Conservation (phyloP, 2,113 vertebrate species). For the Apodemus sylvaticus region DNA sequence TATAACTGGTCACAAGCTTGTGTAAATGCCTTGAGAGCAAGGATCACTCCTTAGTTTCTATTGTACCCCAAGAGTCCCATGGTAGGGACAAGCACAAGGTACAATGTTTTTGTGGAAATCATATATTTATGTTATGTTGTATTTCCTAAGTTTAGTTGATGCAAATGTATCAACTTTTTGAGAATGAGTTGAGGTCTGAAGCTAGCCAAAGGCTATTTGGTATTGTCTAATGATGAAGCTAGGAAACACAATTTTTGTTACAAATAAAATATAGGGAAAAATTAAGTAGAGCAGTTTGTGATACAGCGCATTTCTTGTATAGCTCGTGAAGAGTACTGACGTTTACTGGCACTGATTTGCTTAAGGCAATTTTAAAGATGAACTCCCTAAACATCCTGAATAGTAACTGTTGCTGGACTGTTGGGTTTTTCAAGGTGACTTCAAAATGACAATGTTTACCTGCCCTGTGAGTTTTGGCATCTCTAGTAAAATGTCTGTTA, state of each 20-base stretch:
- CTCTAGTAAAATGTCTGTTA: not conserved
- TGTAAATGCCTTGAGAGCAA: not conserved
- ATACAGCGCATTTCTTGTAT: constrained; percentile 42
- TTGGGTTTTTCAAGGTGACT: constrained; percentile 20
- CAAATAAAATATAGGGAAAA: constrained; percentile 55
- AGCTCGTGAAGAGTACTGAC: constrained; percentile 28
- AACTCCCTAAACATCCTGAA: constrained; percentile 19
- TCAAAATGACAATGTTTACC: constrained; percentile 11
- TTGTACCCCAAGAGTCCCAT: not conserved
- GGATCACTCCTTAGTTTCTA: not conserved
- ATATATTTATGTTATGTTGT: not conserved
- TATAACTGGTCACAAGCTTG: constrained; percentile 5
- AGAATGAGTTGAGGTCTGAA: constrained; percentile 43
- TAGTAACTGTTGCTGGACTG: not conserved
- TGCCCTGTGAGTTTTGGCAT: constrained; percentile 41
- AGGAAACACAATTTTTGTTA: constrained; percentile 51
- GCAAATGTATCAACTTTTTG: constrained; percentile 30
- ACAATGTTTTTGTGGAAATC: constrained; percentile 26
- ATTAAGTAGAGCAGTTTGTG: constrained; percentile 54
- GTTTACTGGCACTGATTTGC: constrained; percentile 51
- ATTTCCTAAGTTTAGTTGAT: constrained; percentile 14
- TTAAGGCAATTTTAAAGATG: constrained; percentile 51
- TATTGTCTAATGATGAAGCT: constrained; percentile 48
- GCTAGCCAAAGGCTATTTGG: constrained; percentile 50
- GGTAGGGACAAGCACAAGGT: not conserved